Conservation (phyloP, 2,888 invertebrate species). For the Tineola bisselliella region DNA sequence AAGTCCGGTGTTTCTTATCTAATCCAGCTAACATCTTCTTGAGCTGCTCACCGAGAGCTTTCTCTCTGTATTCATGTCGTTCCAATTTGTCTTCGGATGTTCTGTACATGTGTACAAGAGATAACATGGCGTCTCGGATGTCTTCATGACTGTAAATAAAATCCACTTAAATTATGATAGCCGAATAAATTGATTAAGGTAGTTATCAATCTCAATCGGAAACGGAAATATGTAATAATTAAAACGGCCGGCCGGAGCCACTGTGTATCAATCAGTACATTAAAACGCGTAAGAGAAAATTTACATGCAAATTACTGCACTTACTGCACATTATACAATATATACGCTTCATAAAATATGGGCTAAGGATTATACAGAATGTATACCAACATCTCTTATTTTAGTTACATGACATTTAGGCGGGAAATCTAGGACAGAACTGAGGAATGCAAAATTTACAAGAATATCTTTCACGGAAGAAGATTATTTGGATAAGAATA, state of each 20-base stretch:
- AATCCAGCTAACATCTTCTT: conserved; percentile 77
- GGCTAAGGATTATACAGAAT: too few relatives aligned
- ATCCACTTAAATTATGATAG: too few relatives aligned
- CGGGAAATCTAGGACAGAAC: neutral
- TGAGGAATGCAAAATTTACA: neutral
- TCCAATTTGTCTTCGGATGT: conserved; percentile 84
- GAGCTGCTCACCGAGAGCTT: conserved; percentile 79
- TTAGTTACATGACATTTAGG: neutral
- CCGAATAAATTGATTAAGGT: too few relatives aligned
- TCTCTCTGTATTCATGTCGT: conserved; percentile 83
- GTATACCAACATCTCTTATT: neutral
- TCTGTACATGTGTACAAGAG: conserved; percentile 82
- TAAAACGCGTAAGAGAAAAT: too few relatives aligned
- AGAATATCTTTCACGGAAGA: neutral
- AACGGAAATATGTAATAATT: too few relatives aligned
- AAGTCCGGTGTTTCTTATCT: conserved; percentile 76
- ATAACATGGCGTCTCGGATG: conserved; percentile 81
- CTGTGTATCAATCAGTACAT: too few relatives aligned
- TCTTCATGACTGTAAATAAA: conserved; percentile 72
- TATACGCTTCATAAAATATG: too few relatives aligned
- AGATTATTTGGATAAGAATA: neutral
- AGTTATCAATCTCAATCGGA: too few relatives aligned
- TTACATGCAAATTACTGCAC: too few relatives aligned
- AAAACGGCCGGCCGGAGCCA: too few relatives aligned
- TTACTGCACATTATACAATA: too few relatives aligned